Evolutionary conservation across 2,113 vertebrate species (phyloP), one percentile per base, ranked within the genome.

Genomic region (Rhinogobius similis): DNA sequence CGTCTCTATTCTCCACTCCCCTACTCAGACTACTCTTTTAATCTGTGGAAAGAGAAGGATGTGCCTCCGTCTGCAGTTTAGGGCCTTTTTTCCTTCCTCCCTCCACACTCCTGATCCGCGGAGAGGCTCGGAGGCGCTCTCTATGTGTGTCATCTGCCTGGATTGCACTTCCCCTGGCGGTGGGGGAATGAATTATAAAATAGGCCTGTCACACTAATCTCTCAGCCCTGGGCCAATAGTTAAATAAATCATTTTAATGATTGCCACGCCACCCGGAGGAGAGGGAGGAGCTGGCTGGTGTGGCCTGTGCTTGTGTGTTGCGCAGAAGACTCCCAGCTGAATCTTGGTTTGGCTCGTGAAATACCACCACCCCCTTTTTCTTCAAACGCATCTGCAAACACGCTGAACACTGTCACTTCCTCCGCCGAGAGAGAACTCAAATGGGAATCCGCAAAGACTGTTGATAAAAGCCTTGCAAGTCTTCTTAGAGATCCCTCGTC

Each of bases 171-270:
- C 91, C 82, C 82, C 84, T 82, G 84, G 85, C 84, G 46, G 70
- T 85, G 64, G 86, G 77, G 87, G 87, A 86, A 91, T 94, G 89
- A 92, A 90, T 91, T 94, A 93, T 90, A 81, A 83, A 93, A 81
- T 90, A 88, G 79, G 68, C 70, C 92, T 93, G 87, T 92, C 91
- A 91, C 79, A 90, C 82, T 85, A 89, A 92, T 89, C 88, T 91
- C 76, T 89, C 86, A 89, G 92, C 90, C 87, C 79, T 75, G 82
- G 85, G 82, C 87, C 83, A 82, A 84, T 82, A 90, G 86, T 91
- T 93, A 91, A 93, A 93, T 92, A 91, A 92, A 93, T 79, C 89
- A 84, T 92, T 75, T 93, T 90, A 89, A 90, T 87, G 86, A 90
- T 93, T 90, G 91, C 84, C 89, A 86, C 67, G 81, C 86, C 84